Conservation (phyloP, 2,888 invertebrate genomes). For the Phengaris arion region DNA sequence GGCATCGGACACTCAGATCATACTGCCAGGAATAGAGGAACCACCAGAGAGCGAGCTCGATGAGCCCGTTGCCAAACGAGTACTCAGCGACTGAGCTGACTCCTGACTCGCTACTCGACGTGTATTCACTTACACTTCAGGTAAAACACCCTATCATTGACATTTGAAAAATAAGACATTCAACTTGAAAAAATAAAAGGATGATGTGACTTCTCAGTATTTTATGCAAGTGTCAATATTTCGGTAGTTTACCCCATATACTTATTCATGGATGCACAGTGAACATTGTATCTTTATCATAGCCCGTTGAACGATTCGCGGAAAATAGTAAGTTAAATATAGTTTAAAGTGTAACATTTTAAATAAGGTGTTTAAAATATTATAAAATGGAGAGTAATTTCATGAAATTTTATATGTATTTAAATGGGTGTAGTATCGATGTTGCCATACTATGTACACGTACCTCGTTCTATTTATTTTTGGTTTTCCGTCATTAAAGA, state of each 20-base stretch:
- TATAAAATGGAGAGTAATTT: background rate
- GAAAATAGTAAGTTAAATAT: background rate
- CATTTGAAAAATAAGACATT: no score
- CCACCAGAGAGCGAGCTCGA: conserved; percentile 66
- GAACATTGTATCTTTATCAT: background rate
- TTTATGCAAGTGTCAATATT: background rate
- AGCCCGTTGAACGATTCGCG: conserved; percentile 4
- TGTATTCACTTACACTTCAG: conserved; percentile 33
- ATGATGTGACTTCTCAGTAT: background rate
- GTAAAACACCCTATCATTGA: background rate
- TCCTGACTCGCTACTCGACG: conserved; percentile 28
- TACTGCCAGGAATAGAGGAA: conserved; percentile 83
- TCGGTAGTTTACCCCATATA: background rate
- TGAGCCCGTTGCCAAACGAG: conserved; percentile 60
- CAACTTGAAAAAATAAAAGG: no score
- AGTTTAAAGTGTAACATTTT: conserved; percentile 8
- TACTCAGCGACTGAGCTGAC: conserved; percentile 47
- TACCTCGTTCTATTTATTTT: conserved; percentile 20
- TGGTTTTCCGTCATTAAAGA: background rate
- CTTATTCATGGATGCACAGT: no score
- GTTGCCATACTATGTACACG: conserved; percentile 24
- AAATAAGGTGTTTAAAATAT: conserved; percentile 9
- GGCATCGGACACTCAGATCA: conserved; percentile 89
- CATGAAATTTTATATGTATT: background rate
- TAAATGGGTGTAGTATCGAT: conserved; percentile 25